Base-by-base conservation (phyloP, 2,888 invertebrate genomes). In the Pelosia muscerda region DNA sequence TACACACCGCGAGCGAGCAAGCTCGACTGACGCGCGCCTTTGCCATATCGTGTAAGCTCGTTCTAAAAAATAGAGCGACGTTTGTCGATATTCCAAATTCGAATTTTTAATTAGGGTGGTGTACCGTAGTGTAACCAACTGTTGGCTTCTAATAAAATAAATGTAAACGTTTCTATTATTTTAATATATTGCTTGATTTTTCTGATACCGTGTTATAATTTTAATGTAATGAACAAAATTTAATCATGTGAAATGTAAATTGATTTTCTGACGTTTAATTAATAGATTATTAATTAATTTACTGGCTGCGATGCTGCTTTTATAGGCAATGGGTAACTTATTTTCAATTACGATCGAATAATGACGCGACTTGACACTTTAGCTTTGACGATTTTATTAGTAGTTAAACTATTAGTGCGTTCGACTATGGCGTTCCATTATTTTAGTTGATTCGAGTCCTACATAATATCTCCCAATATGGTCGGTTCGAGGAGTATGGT, bases 1-100 rank as follows among this genome's bases (percentile, higher is more conserved):
- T 65, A 5, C 2, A 25, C 72, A 0, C 59, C 38, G 74, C 72
- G 83, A 87, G 85, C 86, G 84, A 72, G 73, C 68, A 75, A 75
- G 86, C 87, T 73, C 85, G 81, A 90, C 89, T 89, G 86, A 76
- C 81, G 81, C 70, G 76, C 72, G 77, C 67, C 73, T 73, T 73
- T 71, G 71, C 75, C 71, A 75, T 77, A 77, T 72, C 71, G 70
- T 68, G 71, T 72, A 71, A 75, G 78, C 78, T 78, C 74, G 74
- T 62, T 67, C 66, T 74, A 77, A 81, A 83, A 83, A 80, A 79
- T 81, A 81, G 80, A 81, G 80, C 78, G 73, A 71, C 66, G 73
- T 70, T 77, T 78, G 74, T 80, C 78, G 78, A 80, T 78, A 82
- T 82, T 82, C 78, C 76, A 81, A 84, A 83, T 86, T 83, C 77